A percentile compares a stretch with the other conserved stretches of the same genome.
phyloP scores from a whole-genome alignment of 2,888 invertebrate species.

The Mimas tiliae region DNA sequence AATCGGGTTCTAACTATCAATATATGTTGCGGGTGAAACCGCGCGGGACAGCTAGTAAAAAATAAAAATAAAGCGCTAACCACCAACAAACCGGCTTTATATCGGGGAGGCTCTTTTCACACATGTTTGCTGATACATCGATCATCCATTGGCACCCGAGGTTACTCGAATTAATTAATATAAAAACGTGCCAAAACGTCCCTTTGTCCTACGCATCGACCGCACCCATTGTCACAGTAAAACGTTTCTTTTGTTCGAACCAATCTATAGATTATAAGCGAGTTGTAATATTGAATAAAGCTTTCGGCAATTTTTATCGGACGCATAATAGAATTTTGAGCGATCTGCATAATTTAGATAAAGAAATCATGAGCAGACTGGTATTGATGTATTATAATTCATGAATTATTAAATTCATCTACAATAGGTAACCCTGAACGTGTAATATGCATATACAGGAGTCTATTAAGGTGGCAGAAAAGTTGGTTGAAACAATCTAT shows the following conservation, averaged over 20 bases:
- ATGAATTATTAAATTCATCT: no score
- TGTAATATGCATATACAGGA: no score
- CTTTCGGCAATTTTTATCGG: neutral
- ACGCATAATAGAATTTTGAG: neutral
- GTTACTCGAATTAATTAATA: conserved; percentile 17
- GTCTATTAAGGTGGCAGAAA: no score
- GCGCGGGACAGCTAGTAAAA: no score
- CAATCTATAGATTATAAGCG: conserved; percentile 5
- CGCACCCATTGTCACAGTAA: conserved; percentile 11
- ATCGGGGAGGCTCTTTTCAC: neutral
- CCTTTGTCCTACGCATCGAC: conserved; percentile 11
- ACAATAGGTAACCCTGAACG: no score
- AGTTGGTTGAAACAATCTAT: no score
- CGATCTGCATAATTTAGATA: neutral
- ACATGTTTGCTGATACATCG: conserved; percentile 6
- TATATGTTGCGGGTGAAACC: no score
- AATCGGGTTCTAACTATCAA: no score
- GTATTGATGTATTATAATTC: neutral
- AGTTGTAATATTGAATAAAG: conserved; percentile 15
- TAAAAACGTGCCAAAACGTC: conserved; percentile 16
- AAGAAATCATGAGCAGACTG: neutral
- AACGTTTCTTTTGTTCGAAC: conserved; percentile 14
- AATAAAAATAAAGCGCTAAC: no score
- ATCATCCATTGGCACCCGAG: conserved; percentile 10
- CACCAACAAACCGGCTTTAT: neutral